Evolutionary conservation across 2,888 invertebrate species (phyloP).

Genomic region (Habrosyne pyritoides): DNA sequence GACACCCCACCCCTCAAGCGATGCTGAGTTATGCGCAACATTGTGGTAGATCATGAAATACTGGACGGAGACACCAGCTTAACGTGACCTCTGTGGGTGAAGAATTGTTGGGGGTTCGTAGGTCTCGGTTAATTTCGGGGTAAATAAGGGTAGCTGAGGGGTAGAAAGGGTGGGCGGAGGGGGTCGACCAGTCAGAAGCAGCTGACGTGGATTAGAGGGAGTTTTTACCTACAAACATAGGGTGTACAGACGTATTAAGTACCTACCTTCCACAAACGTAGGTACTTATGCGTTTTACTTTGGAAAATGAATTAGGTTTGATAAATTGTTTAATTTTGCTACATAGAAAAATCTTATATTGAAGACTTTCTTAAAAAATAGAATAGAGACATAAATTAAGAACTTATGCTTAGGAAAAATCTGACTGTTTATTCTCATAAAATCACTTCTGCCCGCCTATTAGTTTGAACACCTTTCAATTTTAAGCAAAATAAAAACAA

Average conservation of each 20-base stretch:
- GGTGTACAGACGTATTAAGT: conserved; percentile 48
- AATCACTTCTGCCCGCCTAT: too few species aligned
- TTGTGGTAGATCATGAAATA: conserved; percentile 40
- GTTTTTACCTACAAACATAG: conserved; percentile 74
- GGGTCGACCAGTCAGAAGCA: conserved; percentile 76
- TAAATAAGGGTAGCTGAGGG: conserved; percentile 63
- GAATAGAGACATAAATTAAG: too few species aligned
- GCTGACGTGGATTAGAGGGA: conserved; percentile 81
- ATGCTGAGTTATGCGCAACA: conserved; percentile 27
- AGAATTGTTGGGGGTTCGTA: conserved; percentile 30
- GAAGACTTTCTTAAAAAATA: too few species aligned
- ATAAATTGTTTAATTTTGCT: background rate
- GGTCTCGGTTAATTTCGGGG: conserved; percentile 51
- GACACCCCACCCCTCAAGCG: conserved; percentile 38
- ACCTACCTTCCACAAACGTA: conserved; percentile 46
- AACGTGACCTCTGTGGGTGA: conserved; percentile 44
- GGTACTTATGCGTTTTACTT: conserved; percentile 2
- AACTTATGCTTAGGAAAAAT: too few species aligned
- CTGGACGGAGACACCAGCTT: conserved; percentile 47
- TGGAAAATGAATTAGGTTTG: background rate
- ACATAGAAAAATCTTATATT: too few species aligned
- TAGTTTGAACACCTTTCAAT: too few species aligned
- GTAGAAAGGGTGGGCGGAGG: conserved; percentile 40
- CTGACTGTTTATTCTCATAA: too few species aligned
- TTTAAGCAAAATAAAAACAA: too few species aligned